These are phyloP conservation scores for Lamellibrachia columna DNA, from an alignment of 2,888 invertebrate genomes.

Conservation along the genomic window DNA sequence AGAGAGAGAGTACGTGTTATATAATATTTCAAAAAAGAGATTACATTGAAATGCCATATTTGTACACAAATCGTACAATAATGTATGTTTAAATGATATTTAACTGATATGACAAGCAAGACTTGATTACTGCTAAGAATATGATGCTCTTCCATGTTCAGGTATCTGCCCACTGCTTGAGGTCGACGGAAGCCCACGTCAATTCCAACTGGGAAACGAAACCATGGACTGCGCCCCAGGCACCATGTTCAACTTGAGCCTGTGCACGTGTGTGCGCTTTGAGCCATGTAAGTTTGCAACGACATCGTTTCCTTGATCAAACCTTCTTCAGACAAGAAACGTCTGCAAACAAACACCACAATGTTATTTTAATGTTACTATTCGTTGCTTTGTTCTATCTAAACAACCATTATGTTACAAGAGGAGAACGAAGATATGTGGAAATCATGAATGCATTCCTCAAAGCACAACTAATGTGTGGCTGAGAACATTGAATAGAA, in stretches of 20 bases:
- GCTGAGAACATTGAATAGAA: not conserved
- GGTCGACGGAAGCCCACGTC: not conserved
- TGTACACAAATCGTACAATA: not conserved
- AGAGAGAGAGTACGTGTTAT: not conserved
- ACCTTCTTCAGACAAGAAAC: not conserved
- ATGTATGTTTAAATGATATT: not conserved
- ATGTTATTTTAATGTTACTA: not conserved
- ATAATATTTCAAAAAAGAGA: no score
- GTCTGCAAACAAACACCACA: no score
- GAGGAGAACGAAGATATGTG: not conserved
- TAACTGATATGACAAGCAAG: not conserved
- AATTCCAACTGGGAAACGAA: not conserved
- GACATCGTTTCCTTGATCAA: not conserved
- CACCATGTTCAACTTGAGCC: not conserved
- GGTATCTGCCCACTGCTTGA: not conserved
- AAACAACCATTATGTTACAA: not conserved
- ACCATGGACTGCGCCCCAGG: constrained; percentile 20
- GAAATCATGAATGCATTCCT: not conserved
- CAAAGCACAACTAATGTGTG: not conserved
- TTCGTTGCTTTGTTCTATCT: no score
- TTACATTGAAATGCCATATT: no score
- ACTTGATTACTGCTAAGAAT: not conserved
- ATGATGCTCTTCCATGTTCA: not conserved
- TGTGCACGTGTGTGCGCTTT: constrained; percentile 13
- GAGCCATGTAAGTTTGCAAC: constrained; percentile 17